Evolutionary conservation across 2,888 invertebrate species (phyloP).

Genomic region (Piscicola geometra): DNA sequence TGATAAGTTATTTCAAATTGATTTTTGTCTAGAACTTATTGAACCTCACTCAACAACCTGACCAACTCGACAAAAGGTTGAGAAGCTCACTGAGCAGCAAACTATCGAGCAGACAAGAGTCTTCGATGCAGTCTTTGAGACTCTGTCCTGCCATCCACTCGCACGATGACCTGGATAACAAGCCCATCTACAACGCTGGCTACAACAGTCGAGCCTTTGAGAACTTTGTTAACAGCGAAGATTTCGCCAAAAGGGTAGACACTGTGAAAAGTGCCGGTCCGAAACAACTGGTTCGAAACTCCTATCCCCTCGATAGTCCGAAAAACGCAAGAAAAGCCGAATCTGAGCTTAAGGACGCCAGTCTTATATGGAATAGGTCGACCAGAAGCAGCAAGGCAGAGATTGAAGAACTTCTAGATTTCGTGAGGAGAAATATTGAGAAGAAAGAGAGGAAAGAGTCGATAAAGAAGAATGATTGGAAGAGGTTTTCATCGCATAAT

Average conservation of each 20-base stretch:
- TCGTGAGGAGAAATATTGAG: background rate
- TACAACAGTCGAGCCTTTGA: slow-evolving; percentile 13
- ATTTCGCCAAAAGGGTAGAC: background rate
- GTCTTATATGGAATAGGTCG: background rate
- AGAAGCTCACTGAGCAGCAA: background rate
- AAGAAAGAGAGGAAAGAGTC: background rate
- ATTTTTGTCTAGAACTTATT: no score
- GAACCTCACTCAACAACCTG: no score
- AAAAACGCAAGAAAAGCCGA: background rate
- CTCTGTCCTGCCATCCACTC: no score
- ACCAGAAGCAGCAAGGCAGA: background rate
- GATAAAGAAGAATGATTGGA: no score
- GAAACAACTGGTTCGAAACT: slow-evolving; percentile 8
- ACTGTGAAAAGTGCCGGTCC: background rate
- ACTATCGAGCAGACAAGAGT: background rate
- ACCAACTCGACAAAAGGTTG: no score
- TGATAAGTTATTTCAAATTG: no score
- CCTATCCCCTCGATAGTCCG: background rate
- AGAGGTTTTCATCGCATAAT: no score
- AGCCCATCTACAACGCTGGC: slow-evolving; percentile 19
- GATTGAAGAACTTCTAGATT: background rate
- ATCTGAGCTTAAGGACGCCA: background rate
- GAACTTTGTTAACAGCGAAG: background rate
- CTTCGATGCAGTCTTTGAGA: background rate
- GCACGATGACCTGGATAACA: no score